Conservation (phyloP, 1,140 invertebrate species). For the Melipona quadrifasciata region DNA sequence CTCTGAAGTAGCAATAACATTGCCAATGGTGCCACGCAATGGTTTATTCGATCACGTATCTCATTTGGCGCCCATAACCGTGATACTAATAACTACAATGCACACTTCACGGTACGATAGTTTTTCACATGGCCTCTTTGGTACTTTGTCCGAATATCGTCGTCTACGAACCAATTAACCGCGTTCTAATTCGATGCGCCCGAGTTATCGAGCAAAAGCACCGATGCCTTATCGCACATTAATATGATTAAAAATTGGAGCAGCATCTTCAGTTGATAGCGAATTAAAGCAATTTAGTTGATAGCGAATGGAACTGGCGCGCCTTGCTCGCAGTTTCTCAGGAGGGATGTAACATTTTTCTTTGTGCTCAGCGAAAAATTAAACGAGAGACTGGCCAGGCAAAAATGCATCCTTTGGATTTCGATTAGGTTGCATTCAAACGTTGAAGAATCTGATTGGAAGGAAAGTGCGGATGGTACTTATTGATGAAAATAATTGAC, state of each 20-base stretch:
- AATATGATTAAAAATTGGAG: slow-evolving; percentile 58
- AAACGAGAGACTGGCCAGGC: background rate
- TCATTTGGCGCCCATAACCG: background rate
- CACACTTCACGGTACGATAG: background rate
- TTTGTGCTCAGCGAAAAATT: slow-evolving; percentile 16
- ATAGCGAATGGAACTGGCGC: slow-evolving; percentile 33
- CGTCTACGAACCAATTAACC: slow-evolving; percentile 19
- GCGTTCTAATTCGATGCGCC: slow-evolving; percentile 50
- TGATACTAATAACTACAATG: background rate
- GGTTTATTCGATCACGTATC: background rate
- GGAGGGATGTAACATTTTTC: slow-evolving; percentile 16
- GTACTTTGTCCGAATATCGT: slow-evolving; percentile 29
- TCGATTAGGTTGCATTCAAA: no score
- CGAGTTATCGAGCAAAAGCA: slow-evolving; percentile 28
- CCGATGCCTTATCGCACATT: slow-evolving; percentile 52
- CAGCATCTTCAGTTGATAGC: slow-evolving; percentile 41
- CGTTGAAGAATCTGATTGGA: background rate
- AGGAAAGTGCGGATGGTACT: background rate
- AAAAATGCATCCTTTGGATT: background rate
- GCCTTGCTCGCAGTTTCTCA: slow-evolving; percentile 23
- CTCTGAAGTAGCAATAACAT: background rate
- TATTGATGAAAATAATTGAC: background rate
- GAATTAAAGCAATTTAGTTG: background rate
- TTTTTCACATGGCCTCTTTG: background rate
- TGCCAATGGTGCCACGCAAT: no score